Base-by-base conservation (phyloP, 2,888 invertebrate species). In the Athetis lepigone region DNA sequence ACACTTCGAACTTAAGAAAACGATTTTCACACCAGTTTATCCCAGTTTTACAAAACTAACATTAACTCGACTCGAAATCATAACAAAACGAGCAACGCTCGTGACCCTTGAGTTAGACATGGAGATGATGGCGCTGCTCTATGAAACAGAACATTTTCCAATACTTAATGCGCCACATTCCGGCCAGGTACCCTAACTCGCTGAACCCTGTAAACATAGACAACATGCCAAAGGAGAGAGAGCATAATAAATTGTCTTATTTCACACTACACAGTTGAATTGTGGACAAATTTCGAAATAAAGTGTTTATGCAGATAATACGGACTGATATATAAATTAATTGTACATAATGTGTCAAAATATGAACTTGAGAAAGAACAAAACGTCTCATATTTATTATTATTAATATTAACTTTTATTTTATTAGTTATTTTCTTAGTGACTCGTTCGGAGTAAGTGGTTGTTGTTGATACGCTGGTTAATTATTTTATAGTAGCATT, bases 371-470 rank as follows among this genome's bases (percentile, higher is more conserved):
- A 88, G 88, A 90, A 90, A 84, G 91, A 92, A 92, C 92, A 92
- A 93, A 85, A 83, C 72, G 86, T 92, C 92, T 92, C 90, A 91
- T 93, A 93, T 93, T 92, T 93, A 92, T 92, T 92, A 88, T 85
- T 86, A 88, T 76, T 83, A 81, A 76, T 85, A 85, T 71, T 83
- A 82, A 77, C 72, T 81, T 83, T 83, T 85, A 85, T 86, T 86
- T 85, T 85, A 84, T 70, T 75, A 63, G 64, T 78, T 73, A 71
- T 70, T 89, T 85, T 82, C 70, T 79, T 87, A 89, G 87, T 85
- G 79, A 85, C 79, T 85, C 87, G 89, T 89, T 92, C 86, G 85
- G 81, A 84, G 79, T 80, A 87, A 84, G 84, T 68, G 87, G 85
- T 87, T 86, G 87, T 92, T 92, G 88, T 91, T 92, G 87, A 88